Percentiles rank a stretch among this genome's conserved stretches.
Conservation (phyloP, 2,797 vertebrate genomes). For the Labeo calbasu region DNA sequence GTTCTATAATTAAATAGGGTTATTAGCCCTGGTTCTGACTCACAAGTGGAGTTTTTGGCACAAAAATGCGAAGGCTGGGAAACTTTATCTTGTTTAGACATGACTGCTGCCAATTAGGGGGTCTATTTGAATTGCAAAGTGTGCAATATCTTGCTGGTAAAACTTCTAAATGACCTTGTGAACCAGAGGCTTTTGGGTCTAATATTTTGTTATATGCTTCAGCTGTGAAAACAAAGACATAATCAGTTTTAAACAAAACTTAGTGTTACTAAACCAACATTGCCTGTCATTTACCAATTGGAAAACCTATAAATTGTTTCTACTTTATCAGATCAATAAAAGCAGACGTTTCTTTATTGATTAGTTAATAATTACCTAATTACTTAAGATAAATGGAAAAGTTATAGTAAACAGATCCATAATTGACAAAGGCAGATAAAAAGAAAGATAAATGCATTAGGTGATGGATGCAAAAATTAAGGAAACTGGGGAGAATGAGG, state of each 20-base stretch:
- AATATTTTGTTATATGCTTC: background rate
- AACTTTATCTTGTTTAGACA: background rate
- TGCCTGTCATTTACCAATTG: background rate
- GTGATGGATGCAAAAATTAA: background rate
- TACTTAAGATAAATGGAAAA: background rate
- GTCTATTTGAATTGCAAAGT: conserved; percentile 21
- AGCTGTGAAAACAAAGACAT: background rate
- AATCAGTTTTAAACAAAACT: background rate
- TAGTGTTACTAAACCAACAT: conserved; percentile 8
- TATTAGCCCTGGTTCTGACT: background rate
- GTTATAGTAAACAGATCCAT: background rate
- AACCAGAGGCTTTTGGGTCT: background rate
- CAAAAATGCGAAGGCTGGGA: background rate
- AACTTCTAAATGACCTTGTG: background rate
- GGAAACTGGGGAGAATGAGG: background rate
- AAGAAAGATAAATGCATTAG: background rate
- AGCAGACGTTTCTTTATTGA: background rate
- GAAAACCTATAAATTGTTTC: background rate
- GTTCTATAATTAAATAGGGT: conserved; percentile 25
- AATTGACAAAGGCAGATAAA: background rate
- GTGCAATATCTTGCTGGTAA: background rate
- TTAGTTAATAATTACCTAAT: background rate
- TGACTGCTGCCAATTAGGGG: conserved; percentile 8
- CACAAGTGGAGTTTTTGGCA: conserved; percentile 1
- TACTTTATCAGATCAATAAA: no score